Conservation (phyloP, 2,797 vertebrate genomes). For the Adelosebastes latens region DNA sequence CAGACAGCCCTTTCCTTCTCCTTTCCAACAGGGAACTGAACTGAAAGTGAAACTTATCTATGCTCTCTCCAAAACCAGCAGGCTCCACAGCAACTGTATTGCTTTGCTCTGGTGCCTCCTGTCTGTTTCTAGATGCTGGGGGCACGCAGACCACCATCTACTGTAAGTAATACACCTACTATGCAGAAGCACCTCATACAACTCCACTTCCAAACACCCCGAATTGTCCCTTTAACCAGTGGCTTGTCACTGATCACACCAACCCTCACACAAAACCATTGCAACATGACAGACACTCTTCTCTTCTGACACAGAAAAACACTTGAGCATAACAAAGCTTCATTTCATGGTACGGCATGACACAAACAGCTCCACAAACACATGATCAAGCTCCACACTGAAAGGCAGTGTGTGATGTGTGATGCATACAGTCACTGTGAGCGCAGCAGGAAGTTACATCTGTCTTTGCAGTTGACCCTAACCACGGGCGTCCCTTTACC, state of each 20-base stretch:
- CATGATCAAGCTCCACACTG: not conserved
- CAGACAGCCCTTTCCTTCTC: no score
- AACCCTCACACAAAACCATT: not conserved
- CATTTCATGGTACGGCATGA: constrained; percentile 4
- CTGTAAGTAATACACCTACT: no score
- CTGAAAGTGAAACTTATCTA: no score
- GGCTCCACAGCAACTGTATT: no score
- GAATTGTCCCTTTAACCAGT: constrained; percentile 2
- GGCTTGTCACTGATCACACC: constrained; percentile 17
- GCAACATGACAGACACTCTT: constrained; percentile 15
- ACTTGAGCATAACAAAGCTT: constrained; percentile 19
- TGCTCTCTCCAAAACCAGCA: no score
- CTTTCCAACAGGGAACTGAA: no score
- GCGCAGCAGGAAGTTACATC: constrained; percentile 29
- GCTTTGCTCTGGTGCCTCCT: no score
- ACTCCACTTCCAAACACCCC: no score
- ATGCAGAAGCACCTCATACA: no score
- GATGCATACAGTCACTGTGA: not conserved
- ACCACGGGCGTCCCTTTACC: constrained; percentile 37
- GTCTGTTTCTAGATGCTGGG: no score
- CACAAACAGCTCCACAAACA: constrained; percentile 17
- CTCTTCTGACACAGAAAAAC: not conserved
- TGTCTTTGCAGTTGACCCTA: constrained; percentile 55
- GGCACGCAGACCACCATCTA: no score
- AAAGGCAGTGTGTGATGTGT: not conserved